phyloP scores from a whole-genome alignment of 2,113 vertebrate species.

The Phrynosoma blainvillii region DNA sequence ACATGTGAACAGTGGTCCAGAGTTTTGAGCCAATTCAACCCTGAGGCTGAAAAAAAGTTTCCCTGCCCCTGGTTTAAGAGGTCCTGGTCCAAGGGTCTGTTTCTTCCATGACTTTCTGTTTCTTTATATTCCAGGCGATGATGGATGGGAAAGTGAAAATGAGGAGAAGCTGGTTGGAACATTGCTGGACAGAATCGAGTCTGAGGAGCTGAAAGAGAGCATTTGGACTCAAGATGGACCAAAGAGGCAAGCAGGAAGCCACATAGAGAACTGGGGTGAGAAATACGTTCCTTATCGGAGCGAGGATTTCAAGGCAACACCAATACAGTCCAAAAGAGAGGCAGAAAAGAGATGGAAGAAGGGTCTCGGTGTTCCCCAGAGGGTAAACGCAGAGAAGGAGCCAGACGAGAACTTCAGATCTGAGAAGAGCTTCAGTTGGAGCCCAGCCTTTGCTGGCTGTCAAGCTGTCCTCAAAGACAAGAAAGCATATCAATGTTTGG shows the following conservation, averaged over 20 bases:
- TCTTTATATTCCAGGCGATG: background rate
- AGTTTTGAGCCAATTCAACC: no score
- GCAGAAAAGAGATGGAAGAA: background rate
- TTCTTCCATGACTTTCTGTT: background rate
- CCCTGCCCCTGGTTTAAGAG: no score
- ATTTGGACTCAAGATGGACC: background rate
- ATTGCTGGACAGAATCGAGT: background rate
- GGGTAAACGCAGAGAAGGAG: background rate
- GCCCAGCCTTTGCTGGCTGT: background rate
- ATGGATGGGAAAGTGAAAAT: background rate
- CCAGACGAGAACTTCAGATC: background rate
- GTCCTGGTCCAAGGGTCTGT: background rate
- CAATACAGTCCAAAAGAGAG: background rate
- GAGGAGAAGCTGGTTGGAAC: background rate
- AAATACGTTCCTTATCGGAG: background rate
- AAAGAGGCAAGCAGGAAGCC: background rate
- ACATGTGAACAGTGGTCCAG: no score
- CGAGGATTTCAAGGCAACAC: background rate
- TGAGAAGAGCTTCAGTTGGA: background rate
- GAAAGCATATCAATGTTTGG: background rate
- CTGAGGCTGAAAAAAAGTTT: no score
- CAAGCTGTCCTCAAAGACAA: background rate
- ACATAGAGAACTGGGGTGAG: background rate
- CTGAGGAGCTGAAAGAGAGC: constrained; percentile 1
- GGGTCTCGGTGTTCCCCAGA: background rate